phyloP scores from a whole-genome alignment of 2,797 vertebrate species.

The Sitta carolinensis region DNA sequence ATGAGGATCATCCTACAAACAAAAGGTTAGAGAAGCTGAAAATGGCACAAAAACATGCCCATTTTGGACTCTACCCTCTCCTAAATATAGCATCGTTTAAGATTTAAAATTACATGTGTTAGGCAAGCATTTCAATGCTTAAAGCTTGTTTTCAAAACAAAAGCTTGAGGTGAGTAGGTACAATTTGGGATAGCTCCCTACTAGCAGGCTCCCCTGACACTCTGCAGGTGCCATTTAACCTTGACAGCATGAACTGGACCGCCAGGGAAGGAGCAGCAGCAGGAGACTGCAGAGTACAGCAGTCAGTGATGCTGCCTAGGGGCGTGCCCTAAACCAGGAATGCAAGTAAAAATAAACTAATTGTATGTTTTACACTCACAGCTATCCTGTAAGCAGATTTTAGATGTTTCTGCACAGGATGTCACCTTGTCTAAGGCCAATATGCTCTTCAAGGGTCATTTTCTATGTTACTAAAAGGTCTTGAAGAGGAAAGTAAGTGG shows the following conservation, averaged over 20 bases:
- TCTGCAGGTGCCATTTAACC: neutral
- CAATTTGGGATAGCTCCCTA: neutral
- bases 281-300: neutral
- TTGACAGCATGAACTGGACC: neutral
- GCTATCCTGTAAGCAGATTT: neutral
- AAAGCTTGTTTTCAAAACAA: neutral
- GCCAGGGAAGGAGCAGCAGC: neutral
- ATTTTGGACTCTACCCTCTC: neutral
- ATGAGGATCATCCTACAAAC: constrained; percentile 85
- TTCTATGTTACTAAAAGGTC: neutral
- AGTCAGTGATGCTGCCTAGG: neutral
- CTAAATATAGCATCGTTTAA: neutral
- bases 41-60: neutral
- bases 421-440: neutral
- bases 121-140: neutral
- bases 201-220: neutral
- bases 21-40: neutral
- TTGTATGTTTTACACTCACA: neutral
- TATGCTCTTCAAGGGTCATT: neutral
- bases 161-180: neutral
- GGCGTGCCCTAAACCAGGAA: neutral
- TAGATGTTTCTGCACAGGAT: neutral
- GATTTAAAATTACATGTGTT: neutral
- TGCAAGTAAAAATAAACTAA: neutral
- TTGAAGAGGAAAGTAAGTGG: neutral